Evolutionary conservation across 2,113 vertebrate genomes (phyloP), one percentile per base, ranked within the genome.

Genomic region (Oenanthe oenanthe): DNA sequence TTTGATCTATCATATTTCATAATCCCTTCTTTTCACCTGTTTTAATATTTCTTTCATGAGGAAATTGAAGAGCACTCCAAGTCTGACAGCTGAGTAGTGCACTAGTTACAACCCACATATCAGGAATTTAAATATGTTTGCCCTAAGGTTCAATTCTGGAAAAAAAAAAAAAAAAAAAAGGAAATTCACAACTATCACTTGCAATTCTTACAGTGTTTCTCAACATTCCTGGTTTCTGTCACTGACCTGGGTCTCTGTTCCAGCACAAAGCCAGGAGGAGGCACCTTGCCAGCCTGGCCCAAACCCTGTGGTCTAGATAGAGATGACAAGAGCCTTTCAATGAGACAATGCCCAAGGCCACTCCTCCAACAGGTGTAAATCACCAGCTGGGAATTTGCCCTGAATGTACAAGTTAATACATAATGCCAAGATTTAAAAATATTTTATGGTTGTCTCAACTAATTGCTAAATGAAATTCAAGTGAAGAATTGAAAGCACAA

Each of bases 261-360:
- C 68, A 57, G 36, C 24, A 24, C 5, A 65, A 38, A 75, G 29
- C 17, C 25, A 63, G 48, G 56, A 78, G 24, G 4, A 42, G 10
- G 7, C 42, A 31, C 1, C 0, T 7, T 80, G 29, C 34, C 50
- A 43, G 8, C 12, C 10, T 47, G 47, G 9, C 14, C 10, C 54
- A 66, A 34, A 43, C 28, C 17, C 20, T 4, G 0, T 26, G 7
- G 17, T 48, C 65, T 45, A 62, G 29, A 86, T 70, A 71, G 51
- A 29, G 8, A 43, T 53, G 47, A 70, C 20, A 57, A 54, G 45
- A 63, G 5, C 1, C 17, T 73, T 84, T 73, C 28, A 86, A 17
- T 12, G 74, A 62, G 24, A 6, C 36, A 89, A 22, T 50, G 28
- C 21, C 28, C 48, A 74, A 47, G 31, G 40, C 60, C 34, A 60